Evolutionary conservation across 1,140 invertebrate genomes (phyloP).

Genomic region (Mamestra configurata): DNA sequence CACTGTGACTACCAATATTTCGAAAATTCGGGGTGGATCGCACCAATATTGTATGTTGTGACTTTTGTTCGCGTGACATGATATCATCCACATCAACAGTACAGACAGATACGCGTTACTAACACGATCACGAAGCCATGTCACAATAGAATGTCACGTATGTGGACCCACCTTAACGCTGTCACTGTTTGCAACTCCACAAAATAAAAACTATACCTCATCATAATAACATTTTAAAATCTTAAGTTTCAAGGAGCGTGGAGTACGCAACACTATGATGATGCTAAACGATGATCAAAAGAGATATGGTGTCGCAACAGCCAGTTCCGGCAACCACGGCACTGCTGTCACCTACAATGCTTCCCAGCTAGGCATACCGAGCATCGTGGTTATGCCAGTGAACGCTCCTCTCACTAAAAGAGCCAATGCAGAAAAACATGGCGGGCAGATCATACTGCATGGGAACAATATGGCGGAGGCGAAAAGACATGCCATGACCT

Average conservation of each 20-base stretch:
- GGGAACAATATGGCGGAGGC: slow-evolving; percentile 94
- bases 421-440: slow-evolving; percentile 92
- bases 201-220: neutral
- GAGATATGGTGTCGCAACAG: slow-evolving; percentile 94
- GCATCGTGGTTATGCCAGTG: slow-evolving; percentile 96
- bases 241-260: slow-evolving; percentile 95
- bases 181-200: no score
- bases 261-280: slow-evolving; percentile 94
- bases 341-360: slow-evolving; percentile 94
- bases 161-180: no score
- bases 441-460: slow-evolving; percentile 93
- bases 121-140: no score
- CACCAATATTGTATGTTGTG: no score
- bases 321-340: slow-evolving; percentile 96
- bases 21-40: no score
- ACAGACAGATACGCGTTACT: no score
- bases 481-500: slow-evolving; percentile 91
- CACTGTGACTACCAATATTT: no score
- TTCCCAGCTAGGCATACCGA: slow-evolving; percentile 92
- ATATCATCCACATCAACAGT: no score
- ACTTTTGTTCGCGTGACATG: no score
- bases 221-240: neutral
- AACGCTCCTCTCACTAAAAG: slow-evolving; percentile 96
- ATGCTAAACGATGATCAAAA: slow-evolving; percentile 92
- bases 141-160: no score